These are phyloP conservation scores for Xestia ashworthii DNA, from an alignment of 2,888 invertebrate genomes.

Conservation along the genomic window DNA sequence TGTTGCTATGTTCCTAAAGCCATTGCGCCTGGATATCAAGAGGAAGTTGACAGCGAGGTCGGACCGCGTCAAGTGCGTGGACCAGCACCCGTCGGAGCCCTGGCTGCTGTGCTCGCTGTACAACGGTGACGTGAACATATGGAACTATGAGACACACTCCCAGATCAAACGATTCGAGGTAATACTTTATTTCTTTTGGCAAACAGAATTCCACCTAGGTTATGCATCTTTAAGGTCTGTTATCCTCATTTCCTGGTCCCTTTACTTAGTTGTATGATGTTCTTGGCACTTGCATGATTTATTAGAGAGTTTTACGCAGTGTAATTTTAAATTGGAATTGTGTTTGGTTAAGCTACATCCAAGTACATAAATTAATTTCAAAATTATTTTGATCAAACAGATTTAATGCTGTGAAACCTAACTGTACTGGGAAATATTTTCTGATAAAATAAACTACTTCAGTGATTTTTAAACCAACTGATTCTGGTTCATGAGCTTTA, in stretches of 20 bases:
- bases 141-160: conserved; percentile 99
- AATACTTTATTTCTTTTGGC: conserved; percentile 40
- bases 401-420: background rate
- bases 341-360: background rate
- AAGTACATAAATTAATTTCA: background rate
- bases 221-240: background rate
- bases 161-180: conserved; percentile 96
- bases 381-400: background rate
- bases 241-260: background rate
- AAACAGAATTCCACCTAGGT: background rate
- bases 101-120: conserved; percentile 99
- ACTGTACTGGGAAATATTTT: background rate
- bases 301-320: background rate
- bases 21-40: conserved; percentile 99
- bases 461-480: background rate
- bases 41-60: conserved; percentile 99
- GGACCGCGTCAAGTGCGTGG: conserved; percentile 99
- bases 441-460: background rate
- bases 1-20: conserved; percentile 91
- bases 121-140: conserved; percentile 99
- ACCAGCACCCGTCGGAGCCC: conserved; percentile 99
- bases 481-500: background rate
- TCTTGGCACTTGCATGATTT: background rate
- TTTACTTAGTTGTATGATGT: background rate
- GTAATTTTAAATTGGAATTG: background rate